Evolutionary conservation across 2,797 vertebrate genomes (phyloP), one percentile per base, ranked within the genome.

Genomic region (Sebastes taczanowskii): DNA sequence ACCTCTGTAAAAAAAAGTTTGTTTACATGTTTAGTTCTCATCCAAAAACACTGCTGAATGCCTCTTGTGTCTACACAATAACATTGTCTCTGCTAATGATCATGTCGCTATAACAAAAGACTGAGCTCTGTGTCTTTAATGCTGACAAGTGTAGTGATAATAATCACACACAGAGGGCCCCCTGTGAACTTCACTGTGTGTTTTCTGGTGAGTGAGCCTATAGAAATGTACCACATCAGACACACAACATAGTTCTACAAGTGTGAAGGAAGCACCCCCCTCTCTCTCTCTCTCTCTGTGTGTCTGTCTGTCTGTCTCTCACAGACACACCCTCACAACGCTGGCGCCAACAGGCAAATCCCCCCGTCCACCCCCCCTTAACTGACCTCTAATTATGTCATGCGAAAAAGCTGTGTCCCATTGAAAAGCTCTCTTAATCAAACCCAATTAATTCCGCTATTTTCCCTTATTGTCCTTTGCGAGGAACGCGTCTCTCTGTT

Each of bases 381-480:
- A 80, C 89, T 95, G 95, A 96, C 95, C 95, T 95, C 93, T 86
- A 95, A 96, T 97, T 96, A 96, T 96, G 96, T 97, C 96, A 96
- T 96, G 96, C 94, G 94, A 95, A 95, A 96, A 96, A 96, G 89
- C 95, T 92, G 92, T 94, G 92, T 94, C 95, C 95, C 93, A 95
- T 95, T 95, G 92, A 95, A 96, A 96, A 94, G 93, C 94, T 94
- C 90, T 84, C 93, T 95, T 94, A 95, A 96, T 97, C 96, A 97
- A 95, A 95, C 94, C 95, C 95, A 94, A 96, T 97, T 97, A 97
- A 96, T 97, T 97, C 97, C 95, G 94, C 97, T 95, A 91, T 93
- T 94, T 96, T 96, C 93, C 93, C 95, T 93, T 95, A 95, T 97
- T 97, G 96, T 96, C 90, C 94, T 86, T 65, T 82, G 55, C 84